phyloP scores from a whole-genome alignment of 2,113 vertebrate species.

The Macroglossus sobrinus region DNA sequence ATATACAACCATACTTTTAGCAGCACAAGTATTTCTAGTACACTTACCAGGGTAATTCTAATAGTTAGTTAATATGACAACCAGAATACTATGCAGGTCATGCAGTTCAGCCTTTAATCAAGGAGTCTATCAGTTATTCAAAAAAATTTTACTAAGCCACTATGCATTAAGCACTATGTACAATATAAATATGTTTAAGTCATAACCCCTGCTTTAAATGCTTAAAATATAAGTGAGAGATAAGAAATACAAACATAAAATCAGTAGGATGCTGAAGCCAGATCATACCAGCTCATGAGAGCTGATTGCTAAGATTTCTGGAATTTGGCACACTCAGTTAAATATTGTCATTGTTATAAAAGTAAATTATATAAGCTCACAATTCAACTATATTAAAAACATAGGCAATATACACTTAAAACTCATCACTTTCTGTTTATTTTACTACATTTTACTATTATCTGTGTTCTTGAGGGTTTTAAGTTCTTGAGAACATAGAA shows the following conservation, averaged over 20 bases:
- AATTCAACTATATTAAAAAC: background rate
- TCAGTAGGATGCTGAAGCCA: background rate
- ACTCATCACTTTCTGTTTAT: background rate
- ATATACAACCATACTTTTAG: background rate
- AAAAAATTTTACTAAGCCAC: background rate
- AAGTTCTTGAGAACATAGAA: background rate
- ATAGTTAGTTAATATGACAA: background rate
- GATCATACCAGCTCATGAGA: background rate
- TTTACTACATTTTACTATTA: background rate
- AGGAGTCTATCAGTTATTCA: background rate
- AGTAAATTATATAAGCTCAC: background rate
- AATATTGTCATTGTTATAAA: background rate
- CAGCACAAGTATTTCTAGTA: background rate
- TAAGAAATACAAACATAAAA: background rate
- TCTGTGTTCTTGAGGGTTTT: background rate
- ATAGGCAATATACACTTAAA: background rate
- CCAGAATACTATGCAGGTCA: background rate
- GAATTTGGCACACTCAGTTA: background rate
- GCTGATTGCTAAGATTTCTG: background rate
- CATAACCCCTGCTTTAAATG: background rate
- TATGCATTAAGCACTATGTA: background rate
- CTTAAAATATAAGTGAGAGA: background rate
- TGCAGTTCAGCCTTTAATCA: background rate
- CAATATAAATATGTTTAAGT: background rate
- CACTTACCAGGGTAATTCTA: background rate